Conservation (phyloP, 2,888 invertebrate genomes). For the Lasioglossum marginatum region DNA sequence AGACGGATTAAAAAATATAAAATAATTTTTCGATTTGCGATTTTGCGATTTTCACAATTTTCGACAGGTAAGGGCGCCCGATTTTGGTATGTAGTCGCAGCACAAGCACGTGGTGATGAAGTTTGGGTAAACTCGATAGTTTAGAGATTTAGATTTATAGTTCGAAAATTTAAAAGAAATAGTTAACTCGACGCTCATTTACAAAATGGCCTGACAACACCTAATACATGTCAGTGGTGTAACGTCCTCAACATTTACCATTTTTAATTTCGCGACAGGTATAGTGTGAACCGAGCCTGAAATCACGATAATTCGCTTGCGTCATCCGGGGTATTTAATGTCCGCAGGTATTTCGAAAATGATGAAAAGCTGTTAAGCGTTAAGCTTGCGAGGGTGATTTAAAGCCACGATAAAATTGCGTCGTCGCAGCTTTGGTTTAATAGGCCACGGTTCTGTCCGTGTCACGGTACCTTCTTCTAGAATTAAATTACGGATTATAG, state of each 20-base stretch:
- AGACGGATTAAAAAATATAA: no score
- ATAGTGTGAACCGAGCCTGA: neutral
- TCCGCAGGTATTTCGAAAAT: constrained; percentile 15
- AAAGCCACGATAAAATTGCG: constrained; percentile 26
- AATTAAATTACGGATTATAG: constrained; percentile 60
- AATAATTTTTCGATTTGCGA: no score
- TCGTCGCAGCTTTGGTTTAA: constrained; percentile 42
- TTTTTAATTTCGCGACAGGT: neutral
- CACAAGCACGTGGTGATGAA: no score
- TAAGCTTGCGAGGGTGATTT: constrained; percentile 1
- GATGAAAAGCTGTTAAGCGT: constrained; percentile 5
- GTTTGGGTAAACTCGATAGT: no score
- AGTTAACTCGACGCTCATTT: neutral
- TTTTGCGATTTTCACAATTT: no score
- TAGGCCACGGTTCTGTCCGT: constrained; percentile 44
- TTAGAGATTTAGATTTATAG: no score
- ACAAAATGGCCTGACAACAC: neutral
- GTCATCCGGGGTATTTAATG: neutral
- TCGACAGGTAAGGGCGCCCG: no score
- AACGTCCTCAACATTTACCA: neutral
- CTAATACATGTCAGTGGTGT: neutral
- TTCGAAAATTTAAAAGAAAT: neutral
- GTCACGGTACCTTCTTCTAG: constrained; percentile 61
- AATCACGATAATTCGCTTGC: constrained; percentile 3
- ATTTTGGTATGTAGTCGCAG: no score